These are phyloP conservation scores for Dicrurus megarhynchus DNA, from an alignment of 2,113 vertebrate species.

Conservation along the genomic window DNA sequence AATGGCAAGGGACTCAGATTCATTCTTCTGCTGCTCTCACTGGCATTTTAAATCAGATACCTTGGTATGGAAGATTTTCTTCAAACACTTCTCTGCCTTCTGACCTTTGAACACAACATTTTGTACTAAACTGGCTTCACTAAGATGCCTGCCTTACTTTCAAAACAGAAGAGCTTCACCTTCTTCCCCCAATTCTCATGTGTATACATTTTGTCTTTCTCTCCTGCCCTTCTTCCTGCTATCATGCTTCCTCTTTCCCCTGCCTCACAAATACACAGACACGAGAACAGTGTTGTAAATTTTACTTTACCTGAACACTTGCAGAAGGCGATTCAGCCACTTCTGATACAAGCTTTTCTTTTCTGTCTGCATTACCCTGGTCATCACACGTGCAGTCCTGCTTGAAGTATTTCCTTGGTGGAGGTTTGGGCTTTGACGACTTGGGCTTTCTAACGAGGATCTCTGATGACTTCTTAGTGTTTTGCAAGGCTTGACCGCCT, in stretches of 20 bases:
- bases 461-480: slow-evolving; percentile 68
- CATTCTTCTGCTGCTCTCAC: not conserved
- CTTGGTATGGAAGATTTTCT: not conserved
- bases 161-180: not conserved
- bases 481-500: slow-evolving; percentile 65
- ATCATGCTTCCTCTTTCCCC: not conserved
- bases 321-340: slow-evolving; percentile 12
- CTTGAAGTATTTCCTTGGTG: slow-evolving; percentile 79
- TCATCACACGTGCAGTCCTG: slow-evolving; percentile 73
- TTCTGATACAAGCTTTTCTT: slow-evolving; percentile 5
- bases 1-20: not conserved
- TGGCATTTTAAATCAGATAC: not conserved
- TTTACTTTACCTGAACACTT: slow-evolving; percentile 72
- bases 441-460: slow-evolving; percentile 73
- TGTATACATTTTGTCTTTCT: not conserved
- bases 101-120: not conserved
- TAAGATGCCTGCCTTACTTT: not conserved
- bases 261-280: not conserved
- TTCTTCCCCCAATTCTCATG: not conserved
- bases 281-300: not conserved
- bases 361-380: slow-evolving; percentile 49
- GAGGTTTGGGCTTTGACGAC: slow-evolving; percentile 76
- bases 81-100: not conserved
- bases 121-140: not conserved
- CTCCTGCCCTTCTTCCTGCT: not conserved